phyloP scores from a whole-genome alignment of 2,888 invertebrate genomes.

The Luffia ferchaultella region DNA sequence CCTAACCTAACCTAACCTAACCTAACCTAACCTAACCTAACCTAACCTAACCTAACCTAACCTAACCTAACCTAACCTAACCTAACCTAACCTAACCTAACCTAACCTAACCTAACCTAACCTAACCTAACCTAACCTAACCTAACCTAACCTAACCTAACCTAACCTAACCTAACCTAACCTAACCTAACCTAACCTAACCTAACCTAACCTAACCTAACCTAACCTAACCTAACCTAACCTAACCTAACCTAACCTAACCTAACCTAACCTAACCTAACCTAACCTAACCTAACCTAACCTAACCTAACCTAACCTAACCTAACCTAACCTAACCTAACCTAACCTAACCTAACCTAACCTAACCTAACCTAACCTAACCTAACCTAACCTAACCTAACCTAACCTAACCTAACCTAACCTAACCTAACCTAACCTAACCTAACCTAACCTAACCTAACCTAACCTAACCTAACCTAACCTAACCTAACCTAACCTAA shows the following conservation, averaged over 20 bases:
- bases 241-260: constrained; percentile 2
- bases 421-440: constrained; percentile 9
- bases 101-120: not conserved
- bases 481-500: constrained; percentile 6
- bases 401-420: constrained; percentile 9
- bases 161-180: constrained; percentile 4
- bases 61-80: constrained; percentile 3
- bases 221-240: constrained; percentile 1
- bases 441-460: constrained; percentile 9
- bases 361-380: constrained; percentile 9
- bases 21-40: not conserved
- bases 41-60: not conserved
- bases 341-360: constrained; percentile 8
- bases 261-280: constrained; percentile 1
- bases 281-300: constrained; percentile 3
- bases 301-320: constrained; percentile 8
- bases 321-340: constrained; percentile 10
- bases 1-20: not conserved
- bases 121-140: not conserved
- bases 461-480: constrained; percentile 2
- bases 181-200: not conserved
- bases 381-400: constrained; percentile 7
- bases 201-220: constrained; percentile 2
- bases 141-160: constrained; percentile 8
- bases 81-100: not conserved